A percentile compares a stretch with the other conserved stretches of the same genome.
Evolutionary conservation across 35 echinoderm and acorn worm species (phyloP).

Genomic region (Stichopus chloronotus): DNA sequence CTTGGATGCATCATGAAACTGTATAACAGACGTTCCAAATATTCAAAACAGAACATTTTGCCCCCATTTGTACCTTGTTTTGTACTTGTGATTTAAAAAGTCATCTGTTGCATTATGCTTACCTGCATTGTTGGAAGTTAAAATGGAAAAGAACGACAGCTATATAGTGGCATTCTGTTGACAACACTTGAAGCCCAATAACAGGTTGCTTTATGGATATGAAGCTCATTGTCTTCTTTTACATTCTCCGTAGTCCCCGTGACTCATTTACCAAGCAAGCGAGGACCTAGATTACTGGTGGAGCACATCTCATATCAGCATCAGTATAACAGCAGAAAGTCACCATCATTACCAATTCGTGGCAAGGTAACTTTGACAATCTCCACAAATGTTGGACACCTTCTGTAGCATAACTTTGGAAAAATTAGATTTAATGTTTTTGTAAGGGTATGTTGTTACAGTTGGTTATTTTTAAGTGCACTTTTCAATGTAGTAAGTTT

Average conservation of each 20-base stretch:
- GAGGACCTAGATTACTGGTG: conserved; percentile 85
- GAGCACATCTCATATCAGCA: conserved; percentile 94
- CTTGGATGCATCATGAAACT: too few relatives aligned
- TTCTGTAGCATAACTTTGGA: background rate
- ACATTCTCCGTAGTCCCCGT: conserved; percentile 74
- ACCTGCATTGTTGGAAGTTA: too few relatives aligned
- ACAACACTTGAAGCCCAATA: too few relatives aligned
- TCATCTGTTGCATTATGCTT: too few relatives aligned
- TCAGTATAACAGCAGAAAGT: conserved; percentile 77
- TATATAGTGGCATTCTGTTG: too few relatives aligned
- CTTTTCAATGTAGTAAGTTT: background rate
- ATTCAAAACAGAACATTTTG: too few relatives aligned
- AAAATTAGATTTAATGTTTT: background rate
- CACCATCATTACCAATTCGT: conserved; percentile 71
- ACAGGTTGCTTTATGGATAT: too few relatives aligned
- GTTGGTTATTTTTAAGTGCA: background rate
- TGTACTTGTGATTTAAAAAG: too few relatives aligned
- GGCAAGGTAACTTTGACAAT: conserved; percentile 76
- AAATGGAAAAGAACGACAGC: too few relatives aligned
- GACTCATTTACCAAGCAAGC: conserved; percentile 68
- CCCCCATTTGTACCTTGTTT: too few relatives aligned
- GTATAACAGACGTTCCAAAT: too few relatives aligned
- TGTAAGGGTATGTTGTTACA: background rate
- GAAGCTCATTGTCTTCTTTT: background rate
- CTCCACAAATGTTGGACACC: background rate